Base-by-base conservation (phyloP, 2,797 vertebrate genomes). In the Acridotheres tristis region DNA sequence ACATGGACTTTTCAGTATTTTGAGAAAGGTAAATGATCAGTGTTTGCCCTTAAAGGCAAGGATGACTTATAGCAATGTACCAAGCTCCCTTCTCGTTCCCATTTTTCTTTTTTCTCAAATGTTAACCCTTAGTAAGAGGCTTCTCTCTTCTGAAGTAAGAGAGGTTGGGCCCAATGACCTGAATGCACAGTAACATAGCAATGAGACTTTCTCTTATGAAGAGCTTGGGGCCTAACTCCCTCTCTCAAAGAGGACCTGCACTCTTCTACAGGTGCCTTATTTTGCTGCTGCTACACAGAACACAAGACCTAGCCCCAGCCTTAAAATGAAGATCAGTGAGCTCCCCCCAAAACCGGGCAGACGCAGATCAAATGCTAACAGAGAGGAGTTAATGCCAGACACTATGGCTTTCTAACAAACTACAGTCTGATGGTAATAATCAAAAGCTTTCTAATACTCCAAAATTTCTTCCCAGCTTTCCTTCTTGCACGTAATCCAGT, bases 291-390 rank as follows among this genome's bases (percentile, higher is more conserved):
- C 17, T 61, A 36, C 32, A n/a, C 17, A 74, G 22, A 74, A 63
- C 4, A n/a, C 7, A 53, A 47, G 26, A 36, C 7, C 16, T n/a
- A 47, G 16, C 1, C 17, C 3, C 30, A 54, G 0, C 4, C 13
- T 32, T 50, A 38, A n/a, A 80, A 66, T 1, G 5, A 76, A 79
- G 9, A 30, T 2, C 48, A 32, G 2, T 10, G 25, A 71, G 20
- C 18, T 51, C 8, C 9, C 8, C 9, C 0, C 18, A 40, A 71
- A 67, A 16, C 27, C 30, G 32, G 51, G 10, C 26, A 58, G 53
- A 62, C 22, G 47, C 32, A 73, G 54, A 61, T 27, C 27, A 74
- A 48, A 72, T 17, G 4, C 18, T 21, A 32, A 51, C 13, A 91
- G 25, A 9, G 18, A 85, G 8, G 38, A 59, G 29, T 43, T 29